phyloP scores from a whole-genome alignment of 2,113 vertebrate genomes.

The Nothocercus julius region DNA sequence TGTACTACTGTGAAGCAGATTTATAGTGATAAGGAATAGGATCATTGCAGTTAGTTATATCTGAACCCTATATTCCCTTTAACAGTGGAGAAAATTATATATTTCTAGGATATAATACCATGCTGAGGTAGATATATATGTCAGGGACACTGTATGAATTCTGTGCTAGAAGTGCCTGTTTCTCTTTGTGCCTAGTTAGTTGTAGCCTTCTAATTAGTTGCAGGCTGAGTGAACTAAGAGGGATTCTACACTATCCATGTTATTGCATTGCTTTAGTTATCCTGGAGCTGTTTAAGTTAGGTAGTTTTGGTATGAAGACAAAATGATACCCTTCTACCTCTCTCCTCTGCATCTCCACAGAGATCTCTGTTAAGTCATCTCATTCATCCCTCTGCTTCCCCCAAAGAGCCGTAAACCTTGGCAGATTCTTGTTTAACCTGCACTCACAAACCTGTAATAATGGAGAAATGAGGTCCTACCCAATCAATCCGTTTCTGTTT shows the following conservation, averaged over 20 bases:
- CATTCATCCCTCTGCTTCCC: neutral
- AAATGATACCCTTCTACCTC: neutral
- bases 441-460: neutral
- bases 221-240: neutral
- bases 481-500: neutral
- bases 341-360: neutral
- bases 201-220: neutral
- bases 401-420: neutral
- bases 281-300: neutral
- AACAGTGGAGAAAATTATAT: neutral
- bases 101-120: fast-evolving
- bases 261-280: neutral
- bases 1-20: neutral
- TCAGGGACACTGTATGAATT: neutral
- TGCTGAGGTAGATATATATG: neutral
- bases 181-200: neutral
- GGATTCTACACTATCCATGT: neutral
- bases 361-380: neutral
- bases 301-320: neutral
- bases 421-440: neutral
- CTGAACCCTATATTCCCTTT: neutral
- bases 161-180: neutral
- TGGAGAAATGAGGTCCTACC: neutral
- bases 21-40: neutral
- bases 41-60: neutral